A percentile compares a stretch with the other conserved stretches of the same genome.
Conservation (phyloP, 2,797 vertebrate genomes). For the Eidolon dupreanum region DNA sequence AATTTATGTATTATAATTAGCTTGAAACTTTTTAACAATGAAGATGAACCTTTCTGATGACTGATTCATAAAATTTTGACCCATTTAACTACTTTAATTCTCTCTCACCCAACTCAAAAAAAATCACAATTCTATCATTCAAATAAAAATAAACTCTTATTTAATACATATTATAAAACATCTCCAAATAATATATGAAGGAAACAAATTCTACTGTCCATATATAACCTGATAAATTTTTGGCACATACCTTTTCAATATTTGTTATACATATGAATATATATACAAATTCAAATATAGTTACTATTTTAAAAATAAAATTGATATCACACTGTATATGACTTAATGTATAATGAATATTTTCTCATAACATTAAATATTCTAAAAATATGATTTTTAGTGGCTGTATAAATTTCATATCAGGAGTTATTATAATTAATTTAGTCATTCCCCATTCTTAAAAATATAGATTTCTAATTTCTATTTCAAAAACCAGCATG, state of each 20-base stretch:
- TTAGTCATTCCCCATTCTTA: not conserved
- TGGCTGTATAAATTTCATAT: not conserved
- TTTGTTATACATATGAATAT: conserved; percentile 1
- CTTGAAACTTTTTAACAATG: not conserved
- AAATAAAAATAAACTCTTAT: not conserved
- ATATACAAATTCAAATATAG: not conserved
- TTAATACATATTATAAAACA: conserved; percentile 27
- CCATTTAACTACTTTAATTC: conserved; percentile 46
- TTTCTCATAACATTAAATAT: not conserved
- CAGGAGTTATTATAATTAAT: conserved; percentile 10
- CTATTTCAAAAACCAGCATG: not conserved
- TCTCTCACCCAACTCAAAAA: conserved; percentile 23
- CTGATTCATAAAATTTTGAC: not conserved
- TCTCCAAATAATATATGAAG: conserved; percentile 1
- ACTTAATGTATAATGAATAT: not conserved
- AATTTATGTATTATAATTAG: not conserved
- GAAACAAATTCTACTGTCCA: not conserved
- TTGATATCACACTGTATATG: not conserved
- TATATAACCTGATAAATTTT: conserved; percentile 14
- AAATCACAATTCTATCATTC: not conserved
- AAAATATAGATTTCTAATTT: conserved; percentile 3
- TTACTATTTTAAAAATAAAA: conserved; percentile 39
- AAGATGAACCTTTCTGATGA: not conserved
- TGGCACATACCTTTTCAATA: not conserved
- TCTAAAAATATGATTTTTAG: not conserved